phyloP scores from a whole-genome alignment of 2,797 vertebrate species.

The Syngnathus acus region DNA sequence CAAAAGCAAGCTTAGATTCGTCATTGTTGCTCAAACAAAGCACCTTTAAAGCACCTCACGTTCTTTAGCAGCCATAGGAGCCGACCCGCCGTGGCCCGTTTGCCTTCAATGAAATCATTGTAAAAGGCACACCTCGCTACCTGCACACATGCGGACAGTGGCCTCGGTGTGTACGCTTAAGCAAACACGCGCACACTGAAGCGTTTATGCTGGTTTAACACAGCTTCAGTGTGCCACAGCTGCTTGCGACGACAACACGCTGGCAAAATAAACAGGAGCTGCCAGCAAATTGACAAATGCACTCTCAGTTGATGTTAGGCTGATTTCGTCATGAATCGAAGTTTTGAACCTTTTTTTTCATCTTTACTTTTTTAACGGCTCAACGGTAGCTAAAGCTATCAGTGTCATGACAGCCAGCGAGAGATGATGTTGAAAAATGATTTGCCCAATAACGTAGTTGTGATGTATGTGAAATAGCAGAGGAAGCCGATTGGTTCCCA shows the following conservation, averaged over 20 bases:
- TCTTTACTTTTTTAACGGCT: too few relatives aligned
- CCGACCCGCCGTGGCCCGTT: not conserved
- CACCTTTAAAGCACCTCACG: not conserved
- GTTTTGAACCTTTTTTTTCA: not conserved
- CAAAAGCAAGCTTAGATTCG: too few relatives aligned
- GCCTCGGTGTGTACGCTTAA: conserved; percentile 42
- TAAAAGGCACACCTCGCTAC: not conserved
- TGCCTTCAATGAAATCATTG: not conserved
- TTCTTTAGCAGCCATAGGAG: not conserved
- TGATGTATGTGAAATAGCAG: conserved; percentile 22
- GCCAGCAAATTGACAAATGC: conserved; percentile 7
- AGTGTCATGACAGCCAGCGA: conserved; percentile 35
- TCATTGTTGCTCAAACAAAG: not conserved
- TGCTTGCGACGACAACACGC: conserved; percentile 41
- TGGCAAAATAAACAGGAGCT: conserved; percentile 44
- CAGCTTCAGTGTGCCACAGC: conserved; percentile 47
- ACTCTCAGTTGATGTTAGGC: not conserved
- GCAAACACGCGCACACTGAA: conserved; percentile 44
- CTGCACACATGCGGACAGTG: conserved; percentile 33
- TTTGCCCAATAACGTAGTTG: conserved; percentile 32
- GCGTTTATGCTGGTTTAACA: conserved; percentile 50
- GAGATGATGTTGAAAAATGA: conserved; percentile 47
- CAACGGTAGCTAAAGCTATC: conserved; percentile 13
- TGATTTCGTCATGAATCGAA: not conserved
- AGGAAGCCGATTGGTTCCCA: not conserved